Base-by-base conservation (phyloP, 2,113 vertebrate species). In the Nanger granti region DNA sequence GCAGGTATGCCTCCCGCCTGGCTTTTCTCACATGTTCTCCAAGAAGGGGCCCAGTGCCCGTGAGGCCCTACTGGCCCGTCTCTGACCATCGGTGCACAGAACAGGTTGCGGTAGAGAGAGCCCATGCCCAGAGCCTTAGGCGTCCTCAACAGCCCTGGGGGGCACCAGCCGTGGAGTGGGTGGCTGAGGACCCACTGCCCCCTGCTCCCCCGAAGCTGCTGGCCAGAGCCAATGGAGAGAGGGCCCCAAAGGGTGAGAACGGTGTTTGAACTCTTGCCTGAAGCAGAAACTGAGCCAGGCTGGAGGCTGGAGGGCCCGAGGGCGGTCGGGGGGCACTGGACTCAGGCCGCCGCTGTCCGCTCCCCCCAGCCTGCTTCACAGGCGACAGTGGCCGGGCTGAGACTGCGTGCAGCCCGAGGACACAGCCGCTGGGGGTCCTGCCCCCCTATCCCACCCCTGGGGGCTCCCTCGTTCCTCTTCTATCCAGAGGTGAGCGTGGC, bases 101-200 rank as follows among this genome's bases (percentile, higher is more conserved):
- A 5, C 0, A 0, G 11, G 8, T 9, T 0, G 0, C 0, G 26
- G 17, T 6, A 8, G 47, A 66, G 13, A 1, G 0, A 1, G 37
- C 11, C n/a, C 8, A 8, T 0, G 24, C 2, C 1, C 7, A 60
- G 73, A 55, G n/a, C 28, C 0, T 1, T 49, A 14, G 18, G 49
- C 4, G 8, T 22, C 41, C 14, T 47, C n/a, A 3, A 4, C 26
- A 2, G 11, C 18, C 55, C 29, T 59, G 54, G 28, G 11, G 44
- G 80, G 12, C 7, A 0, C 9, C 3, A 17, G 41, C 7, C 1
- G 0, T 8, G 44, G 41, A 41, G 54, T 3, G 0, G 34, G 24
- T 1, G 24, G 60, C 54, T 4, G 22, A 8, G 31, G 49, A 54
- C 3, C 20, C 7, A 0, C 7, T 2, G 24, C 69, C 44, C n/a